Percentiles rank a stretch among this genome's conserved stretches.
Evolutionary conservation across 2,888 invertebrate species (phyloP).

Genomic region (Leuctra nigra): DNA sequence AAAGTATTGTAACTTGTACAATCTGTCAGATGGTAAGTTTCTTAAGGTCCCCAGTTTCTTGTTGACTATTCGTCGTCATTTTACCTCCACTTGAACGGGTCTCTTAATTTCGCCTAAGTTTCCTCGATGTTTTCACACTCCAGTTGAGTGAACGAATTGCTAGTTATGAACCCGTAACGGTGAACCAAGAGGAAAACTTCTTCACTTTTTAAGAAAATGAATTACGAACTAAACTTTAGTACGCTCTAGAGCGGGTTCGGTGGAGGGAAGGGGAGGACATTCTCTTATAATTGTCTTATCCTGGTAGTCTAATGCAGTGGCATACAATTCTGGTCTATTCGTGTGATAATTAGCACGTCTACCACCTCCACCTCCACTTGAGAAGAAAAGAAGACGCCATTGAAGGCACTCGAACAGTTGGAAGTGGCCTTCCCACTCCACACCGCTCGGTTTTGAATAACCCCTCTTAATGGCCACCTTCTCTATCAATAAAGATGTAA

Average conservation of each 20-base stretch:
- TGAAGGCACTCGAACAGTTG: conserved; percentile 4
- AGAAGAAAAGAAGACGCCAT: conserved; percentile 7
- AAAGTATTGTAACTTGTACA: too few species aligned
- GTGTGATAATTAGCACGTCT: conserved; percentile 24
- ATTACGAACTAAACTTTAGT: conserved; percentile 15
- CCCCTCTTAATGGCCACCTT: conserved; percentile 11
- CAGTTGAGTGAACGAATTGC: conserved; percentile 6
- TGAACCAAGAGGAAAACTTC: conserved; percentile 1
- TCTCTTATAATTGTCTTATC: conserved; percentile 17
- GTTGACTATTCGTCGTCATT: neutral
- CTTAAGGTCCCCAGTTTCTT: too few species aligned
- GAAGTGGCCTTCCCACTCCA: neutral
- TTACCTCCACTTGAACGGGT: neutral
- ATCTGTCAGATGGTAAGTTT: too few species aligned
- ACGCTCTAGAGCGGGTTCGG: too few species aligned
- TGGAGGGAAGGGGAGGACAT: too few species aligned
- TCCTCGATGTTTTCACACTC: conserved; percentile 6
- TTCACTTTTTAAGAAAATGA: conserved; percentile 7
- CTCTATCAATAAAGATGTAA: conserved; percentile 23
- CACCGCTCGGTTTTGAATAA: conserved; percentile 10
- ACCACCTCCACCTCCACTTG: conserved; percentile 12
- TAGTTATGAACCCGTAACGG: conserved; percentile 8
- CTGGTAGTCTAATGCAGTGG: conserved; percentile 7
- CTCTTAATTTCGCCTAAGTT: conserved; percentile 5
- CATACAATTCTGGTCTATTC: conserved; percentile 18